A percentile compares a stretch with the other conserved stretches of the same genome.
These are phyloP conservation scores for Lacerta bilineata DNA, from an alignment of 2,797 vertebrate genomes.

Conservation along the genomic window DNA sequence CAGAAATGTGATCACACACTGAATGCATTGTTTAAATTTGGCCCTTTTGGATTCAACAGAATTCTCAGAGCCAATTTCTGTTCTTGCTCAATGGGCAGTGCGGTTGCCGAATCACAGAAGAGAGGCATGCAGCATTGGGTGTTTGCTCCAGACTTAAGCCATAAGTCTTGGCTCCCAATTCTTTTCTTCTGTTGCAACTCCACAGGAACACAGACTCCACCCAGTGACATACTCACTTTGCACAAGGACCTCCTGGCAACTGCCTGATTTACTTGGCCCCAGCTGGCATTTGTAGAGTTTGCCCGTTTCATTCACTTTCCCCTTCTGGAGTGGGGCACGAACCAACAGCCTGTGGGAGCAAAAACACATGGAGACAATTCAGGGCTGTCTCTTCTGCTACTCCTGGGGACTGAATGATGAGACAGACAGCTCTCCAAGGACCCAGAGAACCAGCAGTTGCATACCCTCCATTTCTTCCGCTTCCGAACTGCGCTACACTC, in stretches of 20 bases:
- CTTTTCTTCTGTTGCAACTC: neutral
- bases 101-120: neutral
- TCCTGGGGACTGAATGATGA: neutral
- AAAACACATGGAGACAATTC: neutral
- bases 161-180: neutral
- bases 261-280: neutral
- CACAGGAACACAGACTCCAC: neutral
- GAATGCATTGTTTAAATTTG: neutral
- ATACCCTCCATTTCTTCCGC: neutral
- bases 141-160: neutral
- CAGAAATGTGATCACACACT: neutral
- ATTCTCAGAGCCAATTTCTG: too few relatives aligned
- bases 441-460: neutral
- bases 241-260: neutral
- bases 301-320: constrained; percentile 27
- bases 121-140: neutral
- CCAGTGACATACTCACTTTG: constrained; percentile 6
- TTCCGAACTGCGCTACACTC: constrained; percentile 66
- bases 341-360: constrained; percentile 23
- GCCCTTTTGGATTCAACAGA: neutral
- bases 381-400: neutral
- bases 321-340: constrained; percentile 36
- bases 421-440: neutral
- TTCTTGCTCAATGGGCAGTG: neutral
- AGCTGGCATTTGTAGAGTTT: constrained; percentile 36